phyloP scores from a whole-genome alignment of 2,888 invertebrate genomes.

The Toxonevra muliebris region DNA sequence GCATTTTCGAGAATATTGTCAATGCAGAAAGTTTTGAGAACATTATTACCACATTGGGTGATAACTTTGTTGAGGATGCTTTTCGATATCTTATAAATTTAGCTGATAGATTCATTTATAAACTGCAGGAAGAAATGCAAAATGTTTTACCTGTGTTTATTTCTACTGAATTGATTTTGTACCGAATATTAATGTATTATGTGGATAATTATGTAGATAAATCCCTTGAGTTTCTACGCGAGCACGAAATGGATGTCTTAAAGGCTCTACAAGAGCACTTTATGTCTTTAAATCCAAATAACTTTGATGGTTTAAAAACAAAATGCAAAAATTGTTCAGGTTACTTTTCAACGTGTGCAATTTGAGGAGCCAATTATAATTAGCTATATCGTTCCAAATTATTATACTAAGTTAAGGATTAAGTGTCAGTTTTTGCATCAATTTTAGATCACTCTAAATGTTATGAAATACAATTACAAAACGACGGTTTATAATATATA shows the following conservation, averaged over 20 bases:
- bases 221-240: constrained; percentile 14
- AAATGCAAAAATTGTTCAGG: constrained; percentile 46
- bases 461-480: too few relatives aligned
- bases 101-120: constrained; percentile 41
- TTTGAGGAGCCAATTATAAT: constrained; percentile 32
- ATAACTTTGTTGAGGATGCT: constrained; percentile 19
- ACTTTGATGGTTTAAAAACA: background rate
- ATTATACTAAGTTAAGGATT: too few relatives aligned
- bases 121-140: background rate
- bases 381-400: too few relatives aligned
- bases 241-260: constrained; percentile 35
- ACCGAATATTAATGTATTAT: constrained; percentile 39
- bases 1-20: constrained; percentile 40
- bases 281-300: constrained; percentile 45
- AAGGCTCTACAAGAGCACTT: constrained; percentile 36
- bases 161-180: constrained; percentile 49
- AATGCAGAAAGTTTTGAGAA: constrained; percentile 44
- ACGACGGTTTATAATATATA: too few relatives aligned
- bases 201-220: constrained; percentile 26
- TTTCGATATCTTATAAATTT: constrained; percentile 43
- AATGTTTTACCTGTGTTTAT: constrained; percentile 36
- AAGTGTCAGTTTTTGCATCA: too few relatives aligned
- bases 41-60: constrained; percentile 41
- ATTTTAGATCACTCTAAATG: too few relatives aligned
- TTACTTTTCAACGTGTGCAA: constrained; percentile 36